Base-by-base conservation (phyloP, 2,113 vertebrate species). In the Rhinichthys klamathensis region DNA sequence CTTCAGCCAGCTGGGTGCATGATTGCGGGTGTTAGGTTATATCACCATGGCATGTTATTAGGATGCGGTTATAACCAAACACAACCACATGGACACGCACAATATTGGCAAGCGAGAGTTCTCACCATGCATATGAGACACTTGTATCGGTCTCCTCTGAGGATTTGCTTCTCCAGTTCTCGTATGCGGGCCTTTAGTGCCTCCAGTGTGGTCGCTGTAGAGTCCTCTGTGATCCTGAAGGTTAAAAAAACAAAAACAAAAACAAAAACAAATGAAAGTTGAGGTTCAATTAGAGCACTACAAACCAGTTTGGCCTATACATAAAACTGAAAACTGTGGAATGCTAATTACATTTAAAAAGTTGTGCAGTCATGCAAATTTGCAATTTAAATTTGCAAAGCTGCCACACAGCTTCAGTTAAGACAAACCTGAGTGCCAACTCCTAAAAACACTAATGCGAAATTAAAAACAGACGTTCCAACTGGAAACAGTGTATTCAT, bases 51-150 rank as follows among this genome's bases (percentile, higher is more conserved):
- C 69, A 38, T 44, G 56, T 82, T 65, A 65, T 82, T 73, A 61
- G 80, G 75, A 54, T 16, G 58, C 41, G 25, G 65, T n/a, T 38
- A 78, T 44, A 77, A 75, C 35, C 65, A 38, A 16, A 63, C 46
- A 69, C 35, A 70, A 18, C 38, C 23, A 35, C 69, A 77, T 60
- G 35, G 15, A 73, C 46, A 56, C 11, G 30, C 46, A 41, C 6
- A 9, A 54, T 38, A 25, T 77, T 61, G 18, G 2, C 74, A 46
- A 7, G 51, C 54, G 1, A 35, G 9, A 9, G 70, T 87, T 92
- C 97, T 96, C 93, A 99, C 98, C 98, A 99, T 99, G 95, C 98
- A 99, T 94, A 99, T 99, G 94, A 99, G 97, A 96, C 98, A 99
- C 96, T 99, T 99, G 96, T 99, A 99, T 88, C 97, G 94, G 94